phyloP scores from a whole-genome alignment of 1,140 invertebrate genomes.

The Drosophila gunungcola region DNA sequence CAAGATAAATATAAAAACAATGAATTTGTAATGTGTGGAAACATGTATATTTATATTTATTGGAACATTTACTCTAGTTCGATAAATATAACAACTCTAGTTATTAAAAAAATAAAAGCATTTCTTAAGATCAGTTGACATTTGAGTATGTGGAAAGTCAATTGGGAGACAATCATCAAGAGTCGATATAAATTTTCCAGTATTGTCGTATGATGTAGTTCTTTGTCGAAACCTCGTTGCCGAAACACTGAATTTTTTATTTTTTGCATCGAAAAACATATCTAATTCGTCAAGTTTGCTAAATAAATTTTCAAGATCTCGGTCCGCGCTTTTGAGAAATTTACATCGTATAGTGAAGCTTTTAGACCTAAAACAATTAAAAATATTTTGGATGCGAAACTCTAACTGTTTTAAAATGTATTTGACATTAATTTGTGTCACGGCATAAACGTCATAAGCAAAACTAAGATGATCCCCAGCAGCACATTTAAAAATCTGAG shows the following conservation, averaged over 20 bases:
- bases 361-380: slow-evolving; percentile 70
- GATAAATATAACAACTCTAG: no score
- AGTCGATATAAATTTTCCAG: not conserved
- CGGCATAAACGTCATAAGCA: slow-evolving; percentile 66
- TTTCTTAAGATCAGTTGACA: slow-evolving; percentile 24
- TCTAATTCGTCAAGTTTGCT: slow-evolving; percentile 64
- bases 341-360: slow-evolving; percentile 57
- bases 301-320: slow-evolving; percentile 61
- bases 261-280: slow-evolving; percentile 65
- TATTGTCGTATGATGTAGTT: not conserved
- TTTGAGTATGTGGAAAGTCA: slow-evolving; percentile 59
- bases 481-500: slow-evolving; percentile 67
- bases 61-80: no score
- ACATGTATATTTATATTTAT: no score
- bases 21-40: no score
- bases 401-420: slow-evolving; percentile 71
- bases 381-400: slow-evolving; percentile 70
- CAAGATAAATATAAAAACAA: no score
- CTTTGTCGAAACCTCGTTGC: slow-evolving; percentile 16
- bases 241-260: slow-evolving; percentile 43
- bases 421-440: slow-evolving; percentile 66
- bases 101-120: slow-evolving; percentile 4
- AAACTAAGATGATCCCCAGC: slow-evolving; percentile 36
- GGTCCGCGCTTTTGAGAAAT: slow-evolving; percentile 63
- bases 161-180: slow-evolving; percentile 45